These are phyloP conservation scores for Musca domestica DNA, from an alignment of 1,140 invertebrate species.

Conservation along the genomic window DNA sequence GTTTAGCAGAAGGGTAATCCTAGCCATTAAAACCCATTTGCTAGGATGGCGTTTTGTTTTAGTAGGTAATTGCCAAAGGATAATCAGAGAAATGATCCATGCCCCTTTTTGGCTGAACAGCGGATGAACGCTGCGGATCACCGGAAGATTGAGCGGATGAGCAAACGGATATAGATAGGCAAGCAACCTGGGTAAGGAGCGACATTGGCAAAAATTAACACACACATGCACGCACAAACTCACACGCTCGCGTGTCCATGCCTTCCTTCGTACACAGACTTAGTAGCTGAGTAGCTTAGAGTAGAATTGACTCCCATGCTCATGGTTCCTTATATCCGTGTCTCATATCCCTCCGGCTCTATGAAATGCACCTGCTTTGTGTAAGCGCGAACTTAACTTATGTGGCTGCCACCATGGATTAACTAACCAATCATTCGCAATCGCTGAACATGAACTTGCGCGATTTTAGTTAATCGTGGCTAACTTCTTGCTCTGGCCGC, in stretches of 20 bases:
- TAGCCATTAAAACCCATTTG: slow-evolving; percentile 29
- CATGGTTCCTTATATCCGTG: too few relatives aligned
- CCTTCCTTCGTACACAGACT: too few relatives aligned
- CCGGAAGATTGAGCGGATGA: slow-evolving; percentile 8
- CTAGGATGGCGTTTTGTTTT: slow-evolving; percentile 24
- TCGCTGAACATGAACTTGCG: slow-evolving; percentile 13
- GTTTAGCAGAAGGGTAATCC: slow-evolving; percentile 27
- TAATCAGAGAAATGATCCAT: slow-evolving; percentile 26
- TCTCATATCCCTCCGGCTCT: background rate
- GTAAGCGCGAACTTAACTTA: slow-evolving; percentile 10
- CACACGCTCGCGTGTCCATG: background rate
- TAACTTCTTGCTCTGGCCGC: too few relatives aligned
- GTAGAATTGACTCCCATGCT: too few relatives aligned
- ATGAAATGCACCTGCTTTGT: slow-evolving; percentile 4
- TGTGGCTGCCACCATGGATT: background rate
- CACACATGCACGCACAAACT: background rate
- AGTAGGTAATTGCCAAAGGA: slow-evolving; percentile 29
- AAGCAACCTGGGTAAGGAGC: background rate
- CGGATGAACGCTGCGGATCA: background rate
- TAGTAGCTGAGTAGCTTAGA: too few relatives aligned
- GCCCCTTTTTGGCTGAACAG: slow-evolving; percentile 17
- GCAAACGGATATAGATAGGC: slow-evolving; percentile 1
- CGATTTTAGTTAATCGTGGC: slow-evolving; percentile 19
- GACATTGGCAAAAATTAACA: background rate
- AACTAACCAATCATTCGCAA: background rate